These are phyloP conservation scores for Hirudo medicinalis DNA, from an alignment of 1,140 invertebrate species.

Conservation along the genomic window DNA sequence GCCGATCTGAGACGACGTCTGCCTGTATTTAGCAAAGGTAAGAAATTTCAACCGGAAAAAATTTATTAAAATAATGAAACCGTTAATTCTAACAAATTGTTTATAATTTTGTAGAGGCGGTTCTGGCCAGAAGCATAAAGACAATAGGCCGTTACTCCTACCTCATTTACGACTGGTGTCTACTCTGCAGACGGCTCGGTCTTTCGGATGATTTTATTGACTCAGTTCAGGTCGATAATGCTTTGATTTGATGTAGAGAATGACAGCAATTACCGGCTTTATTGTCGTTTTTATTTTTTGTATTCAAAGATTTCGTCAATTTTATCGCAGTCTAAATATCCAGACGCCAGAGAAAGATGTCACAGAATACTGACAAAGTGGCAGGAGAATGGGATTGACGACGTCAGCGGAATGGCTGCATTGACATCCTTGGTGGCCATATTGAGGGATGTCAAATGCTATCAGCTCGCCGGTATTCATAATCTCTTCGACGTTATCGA, in stretches of 20 bases:
- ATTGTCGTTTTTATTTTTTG: too few relatives aligned
- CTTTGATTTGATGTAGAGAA: slow-evolving; percentile 1
- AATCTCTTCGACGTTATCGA: too few relatives aligned
- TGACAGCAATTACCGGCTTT: too few relatives aligned
- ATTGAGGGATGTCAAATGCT: slow-evolving; percentile 6
- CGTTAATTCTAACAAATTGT: neutral
- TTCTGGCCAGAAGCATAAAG: neutral
- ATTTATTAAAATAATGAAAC: neutral
- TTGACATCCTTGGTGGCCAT: neutral
- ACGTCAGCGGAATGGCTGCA: neutral
- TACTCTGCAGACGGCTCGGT: neutral
- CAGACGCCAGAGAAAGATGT: neutral
- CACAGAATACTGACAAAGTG: neutral
- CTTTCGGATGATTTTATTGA: slow-evolving; percentile 4
- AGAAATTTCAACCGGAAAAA: neutral
- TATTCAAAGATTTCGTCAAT: too few relatives aligned
- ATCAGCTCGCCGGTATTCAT: slow-evolving; percentile 5
- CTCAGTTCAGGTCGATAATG: neutral
- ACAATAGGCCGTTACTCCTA: slow-evolving; percentile 7
- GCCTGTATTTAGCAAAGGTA: neutral
- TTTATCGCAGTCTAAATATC: slow-evolving; percentile 7
- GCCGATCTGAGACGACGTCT: neutral
- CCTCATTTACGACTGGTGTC: slow-evolving; percentile 8
- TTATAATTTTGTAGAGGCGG: neutral
- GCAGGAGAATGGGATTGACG: neutral